phyloP scores from a whole-genome alignment of 2,797 vertebrate genomes.

The Petrocephalus schoutedeni region DNA sequence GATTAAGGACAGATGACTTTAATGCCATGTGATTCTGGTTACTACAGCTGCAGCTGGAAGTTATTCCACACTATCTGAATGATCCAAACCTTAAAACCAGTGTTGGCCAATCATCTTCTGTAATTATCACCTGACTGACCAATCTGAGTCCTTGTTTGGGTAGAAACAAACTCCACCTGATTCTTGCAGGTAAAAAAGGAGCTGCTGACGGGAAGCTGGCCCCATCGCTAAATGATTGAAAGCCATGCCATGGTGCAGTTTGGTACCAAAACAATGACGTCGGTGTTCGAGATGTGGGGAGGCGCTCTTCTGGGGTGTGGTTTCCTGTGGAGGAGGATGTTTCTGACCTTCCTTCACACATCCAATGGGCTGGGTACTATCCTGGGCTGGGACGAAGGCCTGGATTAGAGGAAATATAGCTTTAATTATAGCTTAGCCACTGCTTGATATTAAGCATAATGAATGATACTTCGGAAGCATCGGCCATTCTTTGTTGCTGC shows the following conservation, averaged over 20 bases:
- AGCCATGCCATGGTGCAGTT: neutral
- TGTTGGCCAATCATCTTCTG: neutral
- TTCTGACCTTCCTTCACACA: neutral
- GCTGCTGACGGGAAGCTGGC: neutral
- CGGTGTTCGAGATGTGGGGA: neutral
- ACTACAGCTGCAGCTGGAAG: neutral
- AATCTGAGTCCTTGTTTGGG: neutral
- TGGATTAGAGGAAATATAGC: conserved; percentile 12
- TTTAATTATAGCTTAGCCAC: neutral
- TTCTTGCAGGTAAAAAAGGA: neutral
- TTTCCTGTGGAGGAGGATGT: neutral
- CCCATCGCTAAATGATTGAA: neutral
- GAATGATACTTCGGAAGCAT: neutral
- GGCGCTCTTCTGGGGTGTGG: neutral
- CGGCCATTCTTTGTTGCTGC: neutral
- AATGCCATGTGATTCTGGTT: neutral
- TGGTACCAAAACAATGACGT: neutral
- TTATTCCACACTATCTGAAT: neutral
- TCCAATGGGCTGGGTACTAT: neutral
- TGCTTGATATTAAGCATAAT: conserved; percentile 2
- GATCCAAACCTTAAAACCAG: neutral
- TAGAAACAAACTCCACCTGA: neutral
- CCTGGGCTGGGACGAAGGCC: neutral
- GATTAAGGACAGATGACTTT: neutral
- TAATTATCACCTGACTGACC: neutral